Percentiles rank a stretch among this genome's conserved stretches.
Conservation (phyloP, 2,113 vertebrate species). For the Cyrtonyx montezumae region DNA sequence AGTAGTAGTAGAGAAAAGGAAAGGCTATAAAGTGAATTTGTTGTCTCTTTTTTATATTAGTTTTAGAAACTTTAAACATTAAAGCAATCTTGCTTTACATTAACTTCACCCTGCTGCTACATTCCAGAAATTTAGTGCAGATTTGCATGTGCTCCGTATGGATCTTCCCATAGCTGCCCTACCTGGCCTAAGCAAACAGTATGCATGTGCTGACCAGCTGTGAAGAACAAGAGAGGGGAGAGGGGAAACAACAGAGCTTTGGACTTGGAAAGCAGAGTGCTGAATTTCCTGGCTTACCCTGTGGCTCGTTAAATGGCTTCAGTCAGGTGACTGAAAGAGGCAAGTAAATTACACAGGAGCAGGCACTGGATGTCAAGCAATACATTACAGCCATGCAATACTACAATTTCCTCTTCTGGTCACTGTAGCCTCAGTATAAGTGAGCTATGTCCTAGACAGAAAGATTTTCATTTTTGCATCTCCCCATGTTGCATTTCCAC, state of each 20-base stretch:
- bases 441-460: background rate
- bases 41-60: conserved; percentile 60
- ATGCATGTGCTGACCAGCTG: conserved; percentile 70
- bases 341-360: conserved; percentile 58
- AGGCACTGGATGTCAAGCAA: conserved; percentile 39
- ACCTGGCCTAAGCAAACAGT: conserved; percentile 49
- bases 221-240: conserved; percentile 17
- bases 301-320: conserved; percentile 54
- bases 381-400: conserved; percentile 32
- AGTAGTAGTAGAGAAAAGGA: conserved; percentile 61
- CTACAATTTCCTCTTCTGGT: conserved; percentile 35
- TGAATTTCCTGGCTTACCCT: conserved; percentile 66
- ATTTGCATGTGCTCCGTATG: conserved; percentile 45
- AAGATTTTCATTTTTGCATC: background rate
- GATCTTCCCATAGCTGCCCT: conserved; percentile 34
- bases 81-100: conserved; percentile 60
- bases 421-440: background rate
- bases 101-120: conserved; percentile 52
- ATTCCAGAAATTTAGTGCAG: conserved; percentile 54
- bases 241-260: conserved; percentile 41
- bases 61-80: conserved; percentile 61
- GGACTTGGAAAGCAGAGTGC: conserved; percentile 48
- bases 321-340: conserved; percentile 64
- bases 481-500: background rate
- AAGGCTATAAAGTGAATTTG: conserved; percentile 67